Conservation (phyloP, 2,113 vertebrate genomes). For the Calcarius ornatus region DNA sequence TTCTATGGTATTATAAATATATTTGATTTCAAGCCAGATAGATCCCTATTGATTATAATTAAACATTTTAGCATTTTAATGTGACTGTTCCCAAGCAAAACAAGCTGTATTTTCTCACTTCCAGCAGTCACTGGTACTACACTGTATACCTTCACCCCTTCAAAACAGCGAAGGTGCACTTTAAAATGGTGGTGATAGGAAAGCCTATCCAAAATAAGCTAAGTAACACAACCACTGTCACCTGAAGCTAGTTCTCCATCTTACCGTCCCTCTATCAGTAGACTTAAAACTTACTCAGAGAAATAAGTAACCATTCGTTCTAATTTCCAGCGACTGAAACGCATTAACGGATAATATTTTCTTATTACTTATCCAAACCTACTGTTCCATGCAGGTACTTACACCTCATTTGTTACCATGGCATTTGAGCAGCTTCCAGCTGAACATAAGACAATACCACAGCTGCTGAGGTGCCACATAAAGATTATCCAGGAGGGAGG, state of each 20-base stretch:
- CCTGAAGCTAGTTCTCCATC: background rate
- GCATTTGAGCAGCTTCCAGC: slow-evolving; percentile 45
- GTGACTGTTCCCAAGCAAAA: background rate
- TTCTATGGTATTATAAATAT: background rate
- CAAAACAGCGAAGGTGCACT: background rate
- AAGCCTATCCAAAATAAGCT: background rate
- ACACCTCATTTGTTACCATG: slow-evolving; percentile 54
- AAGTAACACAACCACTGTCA: background rate
- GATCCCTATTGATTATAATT: background rate
- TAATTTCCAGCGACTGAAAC: background rate
- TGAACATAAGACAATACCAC: background rate
- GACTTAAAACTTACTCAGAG: background rate
- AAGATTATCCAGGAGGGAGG: background rate
- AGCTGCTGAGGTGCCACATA: background rate
- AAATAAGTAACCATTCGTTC: background rate
- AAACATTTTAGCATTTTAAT: background rate
- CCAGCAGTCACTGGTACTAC: background rate
- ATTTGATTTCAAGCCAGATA: background rate
- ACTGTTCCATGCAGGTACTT: slow-evolving; percentile 16
- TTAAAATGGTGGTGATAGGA: background rate
- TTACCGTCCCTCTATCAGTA: background rate
- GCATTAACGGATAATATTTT: slow-evolving; percentile 25
- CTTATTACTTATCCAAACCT: background rate
- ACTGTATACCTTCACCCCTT: background rate
- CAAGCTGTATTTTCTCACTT: background rate